Evolutionary conservation across 1,140 invertebrate genomes (phyloP).

Genomic region (Drosophila burlai): DNA sequence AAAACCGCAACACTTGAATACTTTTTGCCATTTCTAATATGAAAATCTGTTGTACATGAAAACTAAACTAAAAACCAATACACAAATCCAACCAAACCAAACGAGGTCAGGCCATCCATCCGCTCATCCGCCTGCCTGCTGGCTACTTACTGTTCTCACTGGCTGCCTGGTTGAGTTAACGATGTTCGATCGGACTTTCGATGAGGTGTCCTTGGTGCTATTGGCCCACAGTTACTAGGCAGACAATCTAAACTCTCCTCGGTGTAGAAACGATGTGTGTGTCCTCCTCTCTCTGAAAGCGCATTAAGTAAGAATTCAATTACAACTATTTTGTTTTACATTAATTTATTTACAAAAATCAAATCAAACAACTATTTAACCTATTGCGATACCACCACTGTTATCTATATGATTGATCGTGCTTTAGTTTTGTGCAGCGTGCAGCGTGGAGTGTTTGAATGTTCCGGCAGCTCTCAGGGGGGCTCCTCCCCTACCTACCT

Average conservation of each 20-base stretch:
- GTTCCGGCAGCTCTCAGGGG: conserved; percentile 49
- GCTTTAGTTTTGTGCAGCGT: conserved; percentile 73
- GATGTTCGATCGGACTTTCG: conserved; percentile 75
- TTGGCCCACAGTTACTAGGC: conserved; percentile 77
- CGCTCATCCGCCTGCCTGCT: conserved; percentile 48
- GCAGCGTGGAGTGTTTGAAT: conserved; percentile 68
- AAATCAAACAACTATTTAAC: conserved; percentile 25
- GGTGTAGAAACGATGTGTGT: conserved; percentile 81
- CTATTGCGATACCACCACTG: conserved; percentile 32
- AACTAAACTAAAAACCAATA: conserved; percentile 7
- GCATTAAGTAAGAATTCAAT: conserved; percentile 84
- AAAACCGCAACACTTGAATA: conserved; percentile 46
- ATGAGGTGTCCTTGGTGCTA: conserved; percentile 71
- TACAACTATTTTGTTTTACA: conserved; percentile 73
- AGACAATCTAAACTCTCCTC: conserved; percentile 78
- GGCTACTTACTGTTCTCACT: conserved; percentile 23
- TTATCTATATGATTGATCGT: conserved; percentile 60
- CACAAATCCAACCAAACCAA: conserved; percentile 31
- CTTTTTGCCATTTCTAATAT: conserved; percentile 46
- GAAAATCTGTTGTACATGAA: conserved; percentile 42
- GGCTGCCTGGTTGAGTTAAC: conserved; percentile 58
- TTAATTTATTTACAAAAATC: conserved; percentile 56
- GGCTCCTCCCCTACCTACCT: conserved; percentile 14
- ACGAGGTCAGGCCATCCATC: conserved; percentile 49
- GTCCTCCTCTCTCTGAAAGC: conserved; percentile 81